Evolutionary conservation across 2,113 vertebrate genomes (phyloP).

Genomic region (Mystacornis crossleyi): DNA sequence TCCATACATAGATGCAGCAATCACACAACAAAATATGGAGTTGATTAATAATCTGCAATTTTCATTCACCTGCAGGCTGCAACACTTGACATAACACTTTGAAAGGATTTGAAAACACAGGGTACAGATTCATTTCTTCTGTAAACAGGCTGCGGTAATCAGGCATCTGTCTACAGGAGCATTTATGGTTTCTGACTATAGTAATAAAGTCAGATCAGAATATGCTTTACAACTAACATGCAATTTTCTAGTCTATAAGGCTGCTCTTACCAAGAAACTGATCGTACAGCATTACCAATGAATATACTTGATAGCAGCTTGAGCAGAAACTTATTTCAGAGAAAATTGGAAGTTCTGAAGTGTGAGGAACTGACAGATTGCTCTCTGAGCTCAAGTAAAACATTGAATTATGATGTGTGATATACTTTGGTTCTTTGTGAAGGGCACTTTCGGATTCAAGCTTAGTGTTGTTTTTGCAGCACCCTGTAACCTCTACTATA

Average conservation of each 20-base stretch:
- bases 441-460: background rate
- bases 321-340: background rate
- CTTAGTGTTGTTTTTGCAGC: background rate
- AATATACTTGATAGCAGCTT: background rate
- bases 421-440: background rate
- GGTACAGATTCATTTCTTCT: background rate
- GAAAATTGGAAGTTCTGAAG: background rate
- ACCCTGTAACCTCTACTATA: background rate
- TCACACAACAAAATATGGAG: background rate
- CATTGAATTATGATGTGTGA: background rate
- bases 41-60: background rate
- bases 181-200: background rate
- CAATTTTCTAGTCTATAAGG: background rate
- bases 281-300: background rate
- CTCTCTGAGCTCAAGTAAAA: background rate
- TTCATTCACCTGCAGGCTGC: background rate
- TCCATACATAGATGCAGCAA: background rate
- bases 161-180: background rate
- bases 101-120: background rate
- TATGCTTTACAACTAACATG: background rate
- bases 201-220: background rate
- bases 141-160: background rate
- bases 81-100: background rate
- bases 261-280: background rate
- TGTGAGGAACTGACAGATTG: background rate